Percentiles rank a stretch among this genome's conserved stretches.
These are phyloP conservation scores for Micrasema longulum DNA, from an alignment of 1,140 invertebrate species.

Conservation along the genomic window DNA sequence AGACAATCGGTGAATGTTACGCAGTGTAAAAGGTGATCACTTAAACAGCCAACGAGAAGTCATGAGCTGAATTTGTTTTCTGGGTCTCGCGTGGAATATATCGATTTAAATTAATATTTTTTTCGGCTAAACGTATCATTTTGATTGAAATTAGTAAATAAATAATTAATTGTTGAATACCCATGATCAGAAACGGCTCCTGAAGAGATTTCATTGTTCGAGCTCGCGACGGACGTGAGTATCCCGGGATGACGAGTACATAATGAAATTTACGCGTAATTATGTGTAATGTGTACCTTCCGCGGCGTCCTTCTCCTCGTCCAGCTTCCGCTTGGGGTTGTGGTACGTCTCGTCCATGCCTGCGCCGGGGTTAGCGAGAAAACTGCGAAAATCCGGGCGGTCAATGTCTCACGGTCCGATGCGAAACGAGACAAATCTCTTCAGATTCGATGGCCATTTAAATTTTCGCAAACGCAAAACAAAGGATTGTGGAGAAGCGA, in stretches of 20 bases:
- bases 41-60: no score
- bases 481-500: no score
- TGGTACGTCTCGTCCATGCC: slow-evolving; percentile 2
- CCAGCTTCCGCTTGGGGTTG: slow-evolving; percentile 35
- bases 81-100: no score
- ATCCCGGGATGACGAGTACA: not conserved
- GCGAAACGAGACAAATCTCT: no score
- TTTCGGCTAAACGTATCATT: not conserved
- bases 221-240: no score
- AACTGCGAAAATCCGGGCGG: not conserved
- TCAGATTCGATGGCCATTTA: no score
- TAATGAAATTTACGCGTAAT: not conserved
- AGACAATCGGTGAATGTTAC: no score
- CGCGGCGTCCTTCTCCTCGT: slow-evolving; percentile 1
- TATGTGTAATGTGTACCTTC: no score
- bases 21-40: no score
- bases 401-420: not conserved
- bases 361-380: not conserved
- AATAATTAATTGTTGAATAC: not conserved
- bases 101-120: not conserved
- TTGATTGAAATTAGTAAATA: not conserved
- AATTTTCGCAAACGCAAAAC: no score
- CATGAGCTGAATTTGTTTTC: no score
- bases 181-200: not conserved
- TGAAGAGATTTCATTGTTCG: not conserved